Conservation (phyloP, 2,888 invertebrate species). For the Oligia fasciuncula region DNA sequence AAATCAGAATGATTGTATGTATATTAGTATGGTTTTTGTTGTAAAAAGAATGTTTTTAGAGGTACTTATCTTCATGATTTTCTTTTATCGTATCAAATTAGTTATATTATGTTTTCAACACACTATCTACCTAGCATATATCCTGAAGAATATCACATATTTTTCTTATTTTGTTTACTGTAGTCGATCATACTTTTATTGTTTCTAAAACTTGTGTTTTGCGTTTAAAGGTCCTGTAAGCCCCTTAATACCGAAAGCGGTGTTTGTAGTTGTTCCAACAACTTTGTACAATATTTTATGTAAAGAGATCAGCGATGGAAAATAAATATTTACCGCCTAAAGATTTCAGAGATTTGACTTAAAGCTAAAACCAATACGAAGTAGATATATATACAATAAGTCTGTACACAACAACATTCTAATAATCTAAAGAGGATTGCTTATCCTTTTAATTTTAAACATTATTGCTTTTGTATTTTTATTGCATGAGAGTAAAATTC, state of each 20-base stretch:
- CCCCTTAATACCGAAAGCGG: not conserved
- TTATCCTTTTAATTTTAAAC: conserved; percentile 19
- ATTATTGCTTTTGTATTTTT: conserved; percentile 17
- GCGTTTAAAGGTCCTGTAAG: too few relatives aligned
- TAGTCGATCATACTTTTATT: too few relatives aligned
- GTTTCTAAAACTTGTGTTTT: too few relatives aligned
- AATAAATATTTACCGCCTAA: conserved; percentile 3
- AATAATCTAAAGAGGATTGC: not conserved
- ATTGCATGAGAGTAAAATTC: conserved; percentile 34
- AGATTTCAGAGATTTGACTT: conserved; percentile 20
- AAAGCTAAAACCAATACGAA: conserved; percentile 5
- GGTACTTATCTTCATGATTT: too few relatives aligned
- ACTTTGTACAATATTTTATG: not conserved
- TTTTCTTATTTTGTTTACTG: too few relatives aligned
- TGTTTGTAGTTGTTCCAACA: conserved; percentile 15
- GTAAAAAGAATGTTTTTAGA: too few relatives aligned
- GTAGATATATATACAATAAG: not conserved
- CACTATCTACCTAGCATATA: too few relatives aligned
- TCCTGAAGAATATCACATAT: too few relatives aligned
- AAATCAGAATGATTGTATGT: too few relatives aligned
- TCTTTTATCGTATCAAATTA: too few relatives aligned
- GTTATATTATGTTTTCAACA: too few relatives aligned
- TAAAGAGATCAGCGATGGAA: not conserved
- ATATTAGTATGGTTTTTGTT: too few relatives aligned
- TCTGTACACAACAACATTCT: conserved; percentile 17